These are phyloP conservation scores for Girardia tigrina DNA, from an alignment of 2,888 invertebrate genomes.

Conservation along the genomic window DNA sequence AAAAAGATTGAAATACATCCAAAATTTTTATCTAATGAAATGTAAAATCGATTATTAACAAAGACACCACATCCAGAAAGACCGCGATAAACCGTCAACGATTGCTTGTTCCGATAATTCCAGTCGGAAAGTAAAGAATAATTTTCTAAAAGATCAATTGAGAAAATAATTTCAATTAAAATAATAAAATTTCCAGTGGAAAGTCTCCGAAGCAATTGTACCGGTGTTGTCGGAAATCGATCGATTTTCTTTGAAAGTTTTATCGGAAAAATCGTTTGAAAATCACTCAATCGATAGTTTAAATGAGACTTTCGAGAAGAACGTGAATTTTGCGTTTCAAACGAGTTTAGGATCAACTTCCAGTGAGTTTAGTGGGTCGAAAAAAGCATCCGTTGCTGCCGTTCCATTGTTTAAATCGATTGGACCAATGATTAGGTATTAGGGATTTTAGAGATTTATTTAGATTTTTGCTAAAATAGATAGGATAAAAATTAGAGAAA, in stretches of 20 bases:
- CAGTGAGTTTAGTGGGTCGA: neutral
- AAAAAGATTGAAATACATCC: too few species aligned
- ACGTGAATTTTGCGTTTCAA: constrained; percentile 3
- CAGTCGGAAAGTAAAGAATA: too few species aligned
- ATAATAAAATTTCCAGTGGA: too few species aligned
- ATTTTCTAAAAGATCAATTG: too few species aligned
- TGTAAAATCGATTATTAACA: neutral
- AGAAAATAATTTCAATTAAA: too few species aligned
- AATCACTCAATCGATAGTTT: neutral
- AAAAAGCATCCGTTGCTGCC: neutral
- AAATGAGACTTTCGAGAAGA: constrained; percentile 1
- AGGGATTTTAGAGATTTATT: too few species aligned
- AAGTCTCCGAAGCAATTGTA: neutral
- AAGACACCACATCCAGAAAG: neutral
- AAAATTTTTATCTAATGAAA: too few species aligned
- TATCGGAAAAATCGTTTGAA: neutral
- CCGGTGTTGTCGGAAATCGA: neutral
- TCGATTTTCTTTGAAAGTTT: neutral
- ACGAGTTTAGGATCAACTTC: neutral
- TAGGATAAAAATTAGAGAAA: too few species aligned
- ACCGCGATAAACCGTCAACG: neutral
- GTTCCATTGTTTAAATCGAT: neutral
- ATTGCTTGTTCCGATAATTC: neutral
- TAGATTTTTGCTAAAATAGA: too few species aligned
- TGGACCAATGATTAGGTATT: too few species aligned